A percentile compares a stretch with the other conserved stretches of the same genome.
Evolutionary conservation across 2,113 vertebrate genomes (phyloP).

Genomic region (Axis porcinus): DNA sequence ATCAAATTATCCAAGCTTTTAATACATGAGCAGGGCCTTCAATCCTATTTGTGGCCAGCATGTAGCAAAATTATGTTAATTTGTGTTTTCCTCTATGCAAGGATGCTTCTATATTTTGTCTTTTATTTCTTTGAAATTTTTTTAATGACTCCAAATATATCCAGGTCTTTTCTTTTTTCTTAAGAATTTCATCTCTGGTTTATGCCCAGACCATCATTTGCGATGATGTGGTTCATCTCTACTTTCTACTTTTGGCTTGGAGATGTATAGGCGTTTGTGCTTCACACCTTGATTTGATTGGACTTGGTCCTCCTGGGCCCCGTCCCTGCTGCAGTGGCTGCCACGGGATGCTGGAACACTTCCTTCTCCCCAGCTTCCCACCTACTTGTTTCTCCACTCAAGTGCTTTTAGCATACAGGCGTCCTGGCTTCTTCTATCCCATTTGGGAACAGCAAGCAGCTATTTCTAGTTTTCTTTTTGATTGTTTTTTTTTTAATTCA

Average conservation of each 20-base stretch:
- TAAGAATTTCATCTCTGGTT: not conserved
- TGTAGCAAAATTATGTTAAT: not conserved
- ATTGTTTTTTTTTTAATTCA: not conserved
- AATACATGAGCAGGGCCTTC: not conserved
- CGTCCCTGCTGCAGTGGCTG: fast-evolving
- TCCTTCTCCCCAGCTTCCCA: not conserved
- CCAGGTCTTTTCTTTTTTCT: not conserved
- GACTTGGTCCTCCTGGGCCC: not conserved
- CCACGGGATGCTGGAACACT: fast-evolving
- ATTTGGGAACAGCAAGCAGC: not conserved
- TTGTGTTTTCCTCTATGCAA: not conserved
- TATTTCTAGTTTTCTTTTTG: not conserved
- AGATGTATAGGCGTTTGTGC: not conserved
- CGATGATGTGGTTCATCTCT: not conserved
- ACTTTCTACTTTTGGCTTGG: not conserved
- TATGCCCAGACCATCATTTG: not conserved
- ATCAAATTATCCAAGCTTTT: not conserved
- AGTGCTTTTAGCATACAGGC: not conserved
- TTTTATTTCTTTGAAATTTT: not conserved
- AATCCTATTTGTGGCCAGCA: not conserved
- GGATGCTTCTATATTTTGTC: not conserved
- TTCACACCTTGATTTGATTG: not conserved
- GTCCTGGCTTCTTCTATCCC: not conserved
- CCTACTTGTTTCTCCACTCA: not conserved
- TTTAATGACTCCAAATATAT: not conserved